These are phyloP conservation scores for Thalassophryne amazonica DNA, from an alignment of 2,797 vertebrate genomes.

Conservation along the genomic window DNA sequence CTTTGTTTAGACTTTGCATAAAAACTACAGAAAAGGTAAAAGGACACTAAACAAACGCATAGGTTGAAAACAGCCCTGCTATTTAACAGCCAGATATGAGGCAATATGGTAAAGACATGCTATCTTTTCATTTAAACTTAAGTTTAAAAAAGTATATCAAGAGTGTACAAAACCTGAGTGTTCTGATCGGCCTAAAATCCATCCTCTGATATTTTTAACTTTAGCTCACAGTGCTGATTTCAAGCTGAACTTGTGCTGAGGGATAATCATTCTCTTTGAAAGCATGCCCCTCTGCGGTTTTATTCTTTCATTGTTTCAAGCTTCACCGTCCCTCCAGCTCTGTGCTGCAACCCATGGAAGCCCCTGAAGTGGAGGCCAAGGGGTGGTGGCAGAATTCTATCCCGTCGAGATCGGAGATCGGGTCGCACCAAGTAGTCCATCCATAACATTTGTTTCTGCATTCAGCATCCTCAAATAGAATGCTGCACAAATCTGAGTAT, in stretches of 20 bases:
- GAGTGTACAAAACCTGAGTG: too few species aligned
- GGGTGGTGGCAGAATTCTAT: not conserved
- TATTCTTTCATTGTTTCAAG: conserved; percentile 21
- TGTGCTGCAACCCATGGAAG: not conserved
- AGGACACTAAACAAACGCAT: too few species aligned
- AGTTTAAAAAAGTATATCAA: too few species aligned
- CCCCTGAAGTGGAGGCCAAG: not conserved
- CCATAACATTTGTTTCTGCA: not conserved
- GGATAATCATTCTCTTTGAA: conserved; percentile 34
- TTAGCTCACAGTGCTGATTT: conserved; percentile 5
- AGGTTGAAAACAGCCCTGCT: too few species aligned
- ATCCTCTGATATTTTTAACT: not conserved
- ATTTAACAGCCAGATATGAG: too few species aligned
- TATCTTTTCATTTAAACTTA: not conserved
- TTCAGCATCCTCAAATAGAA: not conserved
- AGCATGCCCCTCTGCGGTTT: conserved; percentile 9
- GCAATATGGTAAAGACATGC: not conserved
- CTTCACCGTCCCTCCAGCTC: not conserved
- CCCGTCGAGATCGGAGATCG: not conserved
- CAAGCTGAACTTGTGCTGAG: conserved; percentile 14
- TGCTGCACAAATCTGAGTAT: not conserved
- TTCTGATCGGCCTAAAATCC: not conserved
- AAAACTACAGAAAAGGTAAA: too few species aligned
- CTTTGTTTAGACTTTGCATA: too few species aligned
- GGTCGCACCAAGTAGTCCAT: not conserved